These are phyloP conservation scores for Nasonovia ribisnigri DNA, from an alignment of 2,888 invertebrate species.

Conservation along the genomic window DNA sequence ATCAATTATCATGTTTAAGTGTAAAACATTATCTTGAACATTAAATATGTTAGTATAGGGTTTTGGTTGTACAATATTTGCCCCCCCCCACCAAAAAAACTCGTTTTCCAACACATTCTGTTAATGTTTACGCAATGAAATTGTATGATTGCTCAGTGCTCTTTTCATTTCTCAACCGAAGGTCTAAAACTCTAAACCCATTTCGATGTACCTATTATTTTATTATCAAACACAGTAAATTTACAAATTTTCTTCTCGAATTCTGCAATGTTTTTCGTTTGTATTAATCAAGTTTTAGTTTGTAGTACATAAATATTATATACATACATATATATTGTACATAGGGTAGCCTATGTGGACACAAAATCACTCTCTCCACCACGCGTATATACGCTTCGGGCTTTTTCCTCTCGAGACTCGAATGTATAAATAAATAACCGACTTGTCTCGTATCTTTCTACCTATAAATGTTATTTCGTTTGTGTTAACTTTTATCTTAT, in stretches of 20 bases:
- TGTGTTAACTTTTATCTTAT: neutral
- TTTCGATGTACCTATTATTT: neutral
- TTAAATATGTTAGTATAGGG: neutral
- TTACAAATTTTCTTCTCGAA: neutral
- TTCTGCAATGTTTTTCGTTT: neutral
- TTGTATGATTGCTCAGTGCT: neutral
- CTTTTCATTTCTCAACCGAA: neutral
- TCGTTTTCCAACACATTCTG: neutral
- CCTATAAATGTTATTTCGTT: slow-evolving; percentile 12
- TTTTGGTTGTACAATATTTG: neutral
- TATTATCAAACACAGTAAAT: neutral
- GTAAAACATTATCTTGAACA: neutral
- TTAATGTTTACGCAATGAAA: neutral
- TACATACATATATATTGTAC: neutral
- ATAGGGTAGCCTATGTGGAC: neutral
- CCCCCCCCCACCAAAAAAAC: neutral
- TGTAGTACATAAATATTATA: neutral
- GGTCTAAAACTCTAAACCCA: neutral
- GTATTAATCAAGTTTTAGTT: neutral
- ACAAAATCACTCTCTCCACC: neutral
- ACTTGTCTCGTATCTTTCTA: slow-evolving; percentile 11
- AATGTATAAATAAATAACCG: slow-evolving; percentile 9
- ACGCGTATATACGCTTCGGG: neutral
- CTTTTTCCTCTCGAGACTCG: neutral
- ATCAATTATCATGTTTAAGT: no score